These are phyloP conservation scores for Pterois miles DNA, from an alignment of 2,797 vertebrate species.

Conservation along the genomic window DNA sequence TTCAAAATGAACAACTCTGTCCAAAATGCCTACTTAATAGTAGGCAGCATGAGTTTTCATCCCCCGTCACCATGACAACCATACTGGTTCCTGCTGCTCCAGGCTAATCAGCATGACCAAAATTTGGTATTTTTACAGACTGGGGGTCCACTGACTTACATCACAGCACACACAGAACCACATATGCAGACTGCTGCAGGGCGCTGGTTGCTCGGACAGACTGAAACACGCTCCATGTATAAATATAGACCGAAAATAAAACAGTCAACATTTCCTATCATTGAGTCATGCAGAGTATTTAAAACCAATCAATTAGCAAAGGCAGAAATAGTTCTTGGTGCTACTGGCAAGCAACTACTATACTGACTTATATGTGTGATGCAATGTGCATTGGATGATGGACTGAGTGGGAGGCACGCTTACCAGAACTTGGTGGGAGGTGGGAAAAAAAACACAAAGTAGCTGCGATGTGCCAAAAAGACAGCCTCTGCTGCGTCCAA, in stretches of 20 bases:
- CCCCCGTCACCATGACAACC: constrained; percentile 66
- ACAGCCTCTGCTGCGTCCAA: constrained; percentile 29
- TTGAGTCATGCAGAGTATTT: constrained; percentile 44
- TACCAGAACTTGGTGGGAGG: constrained; percentile 62
- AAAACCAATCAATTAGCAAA: constrained; percentile 52
- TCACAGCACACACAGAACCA: constrained; percentile 13
- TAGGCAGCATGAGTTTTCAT: constrained; percentile 39
- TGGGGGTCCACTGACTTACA: constrained; percentile 13
- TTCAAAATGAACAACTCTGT: constrained; percentile 20
- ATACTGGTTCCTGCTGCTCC: constrained; percentile 29
- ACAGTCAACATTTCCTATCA: constrained; percentile 16
- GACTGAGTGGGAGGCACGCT: constrained; percentile 63
- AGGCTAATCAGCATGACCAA: constrained; percentile 37
- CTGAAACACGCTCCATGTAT: constrained; percentile 42
- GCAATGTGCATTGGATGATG: constrained; percentile 43
- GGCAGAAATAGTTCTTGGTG: constrained; percentile 26
- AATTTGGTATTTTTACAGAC: constrained; percentile 44
- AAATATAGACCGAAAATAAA: constrained; percentile 43
- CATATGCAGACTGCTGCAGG: constrained; percentile 34
- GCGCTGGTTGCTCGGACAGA: constrained; percentile 21
- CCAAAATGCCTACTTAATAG: constrained; percentile 13
- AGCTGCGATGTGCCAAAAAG: constrained; percentile 35
- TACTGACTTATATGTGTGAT: constrained; percentile 38
- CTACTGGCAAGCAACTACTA: constrained; percentile 34
- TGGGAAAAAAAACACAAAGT: constrained; percentile 49